Conservation (phyloP, 2,113 vertebrate genomes). For the Pheucticus melanocephalus region DNA sequence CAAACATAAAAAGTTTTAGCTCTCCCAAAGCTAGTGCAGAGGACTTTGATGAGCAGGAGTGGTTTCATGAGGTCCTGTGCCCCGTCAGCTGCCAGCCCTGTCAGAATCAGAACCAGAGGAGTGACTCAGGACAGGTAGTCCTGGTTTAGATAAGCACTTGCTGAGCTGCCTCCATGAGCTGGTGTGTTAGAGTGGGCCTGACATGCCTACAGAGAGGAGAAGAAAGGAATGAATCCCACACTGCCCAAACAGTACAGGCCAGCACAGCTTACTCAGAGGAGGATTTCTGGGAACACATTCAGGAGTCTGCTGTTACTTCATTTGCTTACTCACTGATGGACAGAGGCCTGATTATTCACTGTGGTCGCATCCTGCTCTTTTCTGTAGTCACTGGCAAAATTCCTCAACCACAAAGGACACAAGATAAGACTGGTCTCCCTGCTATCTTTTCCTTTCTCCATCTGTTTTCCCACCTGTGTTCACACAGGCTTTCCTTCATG, state of each 20-base stretch:
- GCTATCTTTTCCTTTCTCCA: constrained; percentile 25
- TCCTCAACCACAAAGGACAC: neutral
- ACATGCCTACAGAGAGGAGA: neutral
- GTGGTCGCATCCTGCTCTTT: constrained; percentile 4
- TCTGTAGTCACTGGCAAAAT: constrained; percentile 2
- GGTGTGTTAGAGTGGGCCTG: neutral
- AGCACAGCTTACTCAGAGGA: neutral
- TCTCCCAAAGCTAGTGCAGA: neutral
- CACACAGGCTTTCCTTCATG: constrained; percentile 29
- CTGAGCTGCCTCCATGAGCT: neutral
- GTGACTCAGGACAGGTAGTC: neutral
- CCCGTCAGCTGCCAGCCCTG: neutral
- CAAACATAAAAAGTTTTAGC: neutral
- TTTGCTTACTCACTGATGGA: neutral
- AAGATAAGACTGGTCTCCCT: constrained; percentile 3
- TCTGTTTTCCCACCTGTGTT: constrained; percentile 55
- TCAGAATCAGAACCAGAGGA: neutral
- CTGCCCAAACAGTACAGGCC: neutral
- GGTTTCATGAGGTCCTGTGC: neutral
- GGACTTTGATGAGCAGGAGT: neutral
- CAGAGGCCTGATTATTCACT: constrained; percentile 25
- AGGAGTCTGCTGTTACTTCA: neutral
- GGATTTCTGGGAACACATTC: neutral
- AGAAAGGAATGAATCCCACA: neutral
- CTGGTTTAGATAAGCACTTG: neutral